These are phyloP conservation scores for Bambusicola thoracicus DNA, from an alignment of 2,113 vertebrate species.

Conservation along the genomic window DNA sequence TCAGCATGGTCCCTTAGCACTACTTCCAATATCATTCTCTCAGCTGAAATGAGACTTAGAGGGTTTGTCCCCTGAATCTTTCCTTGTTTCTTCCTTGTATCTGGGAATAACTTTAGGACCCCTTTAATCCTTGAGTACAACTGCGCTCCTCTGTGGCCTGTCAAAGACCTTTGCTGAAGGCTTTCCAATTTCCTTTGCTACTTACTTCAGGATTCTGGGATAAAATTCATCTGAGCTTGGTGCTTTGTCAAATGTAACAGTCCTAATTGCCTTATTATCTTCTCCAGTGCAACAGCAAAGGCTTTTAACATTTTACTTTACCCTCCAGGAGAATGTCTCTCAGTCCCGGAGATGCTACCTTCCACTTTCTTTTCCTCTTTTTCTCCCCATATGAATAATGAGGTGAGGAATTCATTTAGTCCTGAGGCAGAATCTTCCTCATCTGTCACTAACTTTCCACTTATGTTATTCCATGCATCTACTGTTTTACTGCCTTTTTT, in stretches of 20 bases:
- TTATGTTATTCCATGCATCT: slow-evolving; percentile 38
- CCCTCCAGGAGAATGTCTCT: slow-evolving; percentile 59
- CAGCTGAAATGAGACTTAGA: slow-evolving; percentile 12
- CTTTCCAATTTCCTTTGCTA: slow-evolving; percentile 60
- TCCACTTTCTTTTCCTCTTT: background rate
- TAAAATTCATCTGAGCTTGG: slow-evolving; percentile 60
- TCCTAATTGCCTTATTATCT: slow-evolving; percentile 75
- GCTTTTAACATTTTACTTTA: slow-evolving; percentile 72
- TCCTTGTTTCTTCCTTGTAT: slow-evolving; percentile 27
- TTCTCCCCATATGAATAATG: slow-evolving; percentile 22
- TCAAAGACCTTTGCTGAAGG: slow-evolving; percentile 53
- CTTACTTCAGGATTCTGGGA: slow-evolving; percentile 60
- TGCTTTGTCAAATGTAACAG: slow-evolving; percentile 63
- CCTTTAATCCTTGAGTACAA: slow-evolving; percentile 6
- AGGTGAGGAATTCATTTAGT: slow-evolving; percentile 53
- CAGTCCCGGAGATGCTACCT: slow-evolving; percentile 16
- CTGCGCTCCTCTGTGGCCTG: slow-evolving; percentile 31
- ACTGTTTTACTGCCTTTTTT: background rate
- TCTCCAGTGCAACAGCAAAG: slow-evolving; percentile 51
- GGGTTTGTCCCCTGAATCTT: background rate
- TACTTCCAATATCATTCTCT: slow-evolving; percentile 52
- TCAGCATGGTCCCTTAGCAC: background rate
- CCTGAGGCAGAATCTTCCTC: slow-evolving; percentile 57
- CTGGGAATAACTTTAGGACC: slow-evolving; percentile 23
- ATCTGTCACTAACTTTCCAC: slow-evolving; percentile 51